Evolutionary conservation across 2,888 invertebrate genomes (phyloP).

Genomic region (Metopia argyrocephala): DNA sequence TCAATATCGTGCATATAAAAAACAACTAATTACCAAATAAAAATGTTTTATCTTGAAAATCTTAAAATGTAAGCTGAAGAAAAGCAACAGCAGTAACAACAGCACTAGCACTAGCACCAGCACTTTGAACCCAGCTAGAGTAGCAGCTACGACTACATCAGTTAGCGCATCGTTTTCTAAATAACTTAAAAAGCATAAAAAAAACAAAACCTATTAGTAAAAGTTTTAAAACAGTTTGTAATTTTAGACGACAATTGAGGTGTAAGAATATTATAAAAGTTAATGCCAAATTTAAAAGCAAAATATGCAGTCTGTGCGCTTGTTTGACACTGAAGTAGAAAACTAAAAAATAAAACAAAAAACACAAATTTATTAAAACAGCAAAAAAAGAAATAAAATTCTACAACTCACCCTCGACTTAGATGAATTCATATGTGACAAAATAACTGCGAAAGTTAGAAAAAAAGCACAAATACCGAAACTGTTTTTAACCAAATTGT

Average conservation of each 20-base stretch:
- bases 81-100: constrained; percentile 15
- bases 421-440: constrained; percentile 29
- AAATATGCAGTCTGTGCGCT: constrained; percentile 13
- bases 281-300: neutral
- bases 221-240: constrained; percentile 69
- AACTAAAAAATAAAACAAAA: constrained; percentile 6
- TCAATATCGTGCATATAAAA: constrained; percentile 74
- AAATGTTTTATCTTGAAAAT: constrained; percentile 75
- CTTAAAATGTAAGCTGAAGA: constrained; percentile 60
- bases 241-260: constrained; percentile 63
- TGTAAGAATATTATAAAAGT: constrained; percentile 46
- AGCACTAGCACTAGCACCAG: constrained; percentile 61
- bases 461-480: constrained; percentile 7
- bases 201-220: constrained; percentile 71
- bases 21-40: constrained; percentile 77
- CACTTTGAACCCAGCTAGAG: constrained; percentile 58
- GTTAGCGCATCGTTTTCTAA: neutral
- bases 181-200: neutral
- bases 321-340: constrained; percentile 55
- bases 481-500: constrained; percentile 57
- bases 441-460: constrained; percentile 45
- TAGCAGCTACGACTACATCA: constrained; percentile 19
- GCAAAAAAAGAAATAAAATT: constrained; percentile 1
- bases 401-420: constrained; percentile 50
- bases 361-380: no score